Evolutionary conservation across 1,140 invertebrate genomes (phyloP).

Genomic region (Lordiphosa stackelbergi): DNA sequence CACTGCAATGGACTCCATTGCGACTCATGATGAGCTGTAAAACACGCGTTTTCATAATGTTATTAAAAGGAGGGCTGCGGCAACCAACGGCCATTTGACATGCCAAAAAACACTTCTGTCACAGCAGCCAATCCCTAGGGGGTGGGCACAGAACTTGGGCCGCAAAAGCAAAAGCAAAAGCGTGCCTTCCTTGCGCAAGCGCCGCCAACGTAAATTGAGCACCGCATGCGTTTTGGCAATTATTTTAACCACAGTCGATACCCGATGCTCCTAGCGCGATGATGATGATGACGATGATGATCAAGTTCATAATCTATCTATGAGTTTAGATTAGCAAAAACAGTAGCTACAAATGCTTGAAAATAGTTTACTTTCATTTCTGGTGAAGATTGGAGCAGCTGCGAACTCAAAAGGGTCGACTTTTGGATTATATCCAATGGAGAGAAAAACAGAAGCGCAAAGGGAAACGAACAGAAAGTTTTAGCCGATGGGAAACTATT

Average conservation of each 20-base stretch:
- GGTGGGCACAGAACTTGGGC: constrained; percentile 16
- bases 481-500: no score
- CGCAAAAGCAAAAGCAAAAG: no score
- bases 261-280: not conserved
- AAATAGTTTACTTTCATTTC: constrained; percentile 39
- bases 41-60: constrained; percentile 72
- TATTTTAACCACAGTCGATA: constrained; percentile 47
- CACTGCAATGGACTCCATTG: constrained; percentile 26
- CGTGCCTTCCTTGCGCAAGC: constrained; percentile 36
- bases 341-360: constrained; percentile 27
- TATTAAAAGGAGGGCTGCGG: constrained; percentile 44
- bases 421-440: no score
- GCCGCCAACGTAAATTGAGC: constrained; percentile 48
- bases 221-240: constrained; percentile 56
- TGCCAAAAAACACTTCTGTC: constrained; percentile 74
- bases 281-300: no score
- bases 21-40: constrained; percentile 65
- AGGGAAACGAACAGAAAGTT: no score
- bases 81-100: constrained; percentile 67
- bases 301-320: constrained; percentile 22
- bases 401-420: no score
- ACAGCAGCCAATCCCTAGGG: constrained; percentile 54
- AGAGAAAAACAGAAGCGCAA: no score
- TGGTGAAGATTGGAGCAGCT: no score
- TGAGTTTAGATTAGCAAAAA: constrained; percentile 26